Evolutionary conservation across 2,113 vertebrate species (phyloP).

Genomic region (Corvus hawaiiensis): DNA sequence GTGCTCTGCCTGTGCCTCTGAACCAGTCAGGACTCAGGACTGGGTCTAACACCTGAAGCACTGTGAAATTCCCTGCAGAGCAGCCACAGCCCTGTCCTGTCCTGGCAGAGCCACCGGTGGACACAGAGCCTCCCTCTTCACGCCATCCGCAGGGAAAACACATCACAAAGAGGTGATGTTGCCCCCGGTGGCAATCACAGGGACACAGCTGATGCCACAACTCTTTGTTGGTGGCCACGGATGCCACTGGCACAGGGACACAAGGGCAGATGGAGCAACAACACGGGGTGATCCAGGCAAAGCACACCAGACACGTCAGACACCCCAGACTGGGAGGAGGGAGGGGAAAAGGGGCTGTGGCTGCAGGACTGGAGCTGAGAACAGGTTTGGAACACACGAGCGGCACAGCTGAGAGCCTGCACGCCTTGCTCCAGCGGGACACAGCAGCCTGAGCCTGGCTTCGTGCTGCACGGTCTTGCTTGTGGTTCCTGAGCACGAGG

Average conservation of each 20-base stretch:
- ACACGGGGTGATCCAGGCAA: background rate
- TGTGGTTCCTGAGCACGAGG: fast-evolving
- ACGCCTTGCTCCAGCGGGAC: fast-evolving
- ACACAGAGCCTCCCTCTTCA: background rate
- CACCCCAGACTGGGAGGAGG: background rate
- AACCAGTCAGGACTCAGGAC: background rate
- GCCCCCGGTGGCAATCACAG: fast-evolving
- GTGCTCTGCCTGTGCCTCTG: background rate
- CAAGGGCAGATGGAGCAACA: background rate
- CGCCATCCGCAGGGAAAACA: background rate
- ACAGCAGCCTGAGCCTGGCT: background rate
- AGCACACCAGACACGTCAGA: background rate
- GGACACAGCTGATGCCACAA: background rate
- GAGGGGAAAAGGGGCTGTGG: background rate
- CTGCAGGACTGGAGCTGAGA: background rate
- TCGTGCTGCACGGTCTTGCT: background rate
- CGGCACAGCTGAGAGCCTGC: background rate
- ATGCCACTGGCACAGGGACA: fast-evolving
- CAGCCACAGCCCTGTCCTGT: background rate
- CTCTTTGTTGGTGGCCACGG: background rate
- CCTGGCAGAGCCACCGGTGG: background rate
- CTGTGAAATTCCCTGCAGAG: background rate
- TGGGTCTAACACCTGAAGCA: fast-evolving
- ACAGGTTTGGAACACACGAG: fast-evolving
- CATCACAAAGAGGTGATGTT: fast-evolving